Conservation (phyloP, 1,140 invertebrate genomes). For the Apis dorsata region DNA sequence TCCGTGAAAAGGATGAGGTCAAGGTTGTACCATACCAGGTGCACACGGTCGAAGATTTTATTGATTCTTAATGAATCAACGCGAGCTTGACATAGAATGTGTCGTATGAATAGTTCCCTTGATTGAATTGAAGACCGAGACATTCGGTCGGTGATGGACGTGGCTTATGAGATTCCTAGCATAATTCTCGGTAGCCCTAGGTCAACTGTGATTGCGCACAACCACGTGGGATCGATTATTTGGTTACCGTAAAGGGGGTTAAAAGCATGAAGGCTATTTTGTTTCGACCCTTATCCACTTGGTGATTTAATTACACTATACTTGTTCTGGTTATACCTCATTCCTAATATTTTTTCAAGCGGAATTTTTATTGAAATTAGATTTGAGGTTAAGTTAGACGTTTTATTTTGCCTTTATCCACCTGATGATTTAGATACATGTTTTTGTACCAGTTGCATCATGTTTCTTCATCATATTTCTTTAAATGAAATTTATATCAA, state of each 20-base stretch:
- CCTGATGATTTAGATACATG: no score
- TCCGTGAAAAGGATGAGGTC: slow-evolving; percentile 21
- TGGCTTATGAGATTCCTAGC: slow-evolving; percentile 58
- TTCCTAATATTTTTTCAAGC: neutral
- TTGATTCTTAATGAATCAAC: slow-evolving; percentile 65
- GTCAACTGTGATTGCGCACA: slow-evolving; percentile 54
- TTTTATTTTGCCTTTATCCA: no score
- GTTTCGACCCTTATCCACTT: neutral
- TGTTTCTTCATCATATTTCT: no score
- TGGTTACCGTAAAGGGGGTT: slow-evolving; percentile 26
- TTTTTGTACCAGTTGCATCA: no score
- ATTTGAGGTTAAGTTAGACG: no score
- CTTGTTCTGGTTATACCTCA: no score
- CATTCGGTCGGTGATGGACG: slow-evolving; percentile 42
- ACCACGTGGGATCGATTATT: slow-evolving; percentile 54
- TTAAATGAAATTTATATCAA: no score
- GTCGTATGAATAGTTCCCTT: slow-evolving; percentile 54
- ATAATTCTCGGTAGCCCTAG: slow-evolving; percentile 45
- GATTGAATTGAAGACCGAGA: slow-evolving; percentile 49
- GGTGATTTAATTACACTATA: neutral
- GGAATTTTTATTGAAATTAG: neutral
- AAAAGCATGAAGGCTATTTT: neutral
- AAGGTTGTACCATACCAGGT: slow-evolving; percentile 31
- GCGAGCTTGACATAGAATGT: slow-evolving; percentile 56
- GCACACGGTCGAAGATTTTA: slow-evolving; percentile 48